Evolutionary conservation across 2,113 vertebrate species (phyloP).

Genomic region (Macheiramphus alcinus): DNA sequence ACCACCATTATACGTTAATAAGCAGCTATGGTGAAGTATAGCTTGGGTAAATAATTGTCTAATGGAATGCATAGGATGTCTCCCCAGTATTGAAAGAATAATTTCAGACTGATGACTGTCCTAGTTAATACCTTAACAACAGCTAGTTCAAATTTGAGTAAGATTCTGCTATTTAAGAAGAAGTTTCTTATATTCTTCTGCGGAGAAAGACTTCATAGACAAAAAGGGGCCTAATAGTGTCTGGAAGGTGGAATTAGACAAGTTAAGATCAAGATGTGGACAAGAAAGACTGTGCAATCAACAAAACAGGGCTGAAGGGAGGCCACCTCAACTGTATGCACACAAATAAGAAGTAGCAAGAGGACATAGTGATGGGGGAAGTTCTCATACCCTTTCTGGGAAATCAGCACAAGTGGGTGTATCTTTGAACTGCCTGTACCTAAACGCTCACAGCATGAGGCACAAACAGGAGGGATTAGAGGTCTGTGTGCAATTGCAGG

Average conservation of each 20-base stretch:
- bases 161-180: not conserved
- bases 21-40: not conserved
- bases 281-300: not conserved
- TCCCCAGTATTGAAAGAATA: not conserved
- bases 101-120: not conserved
- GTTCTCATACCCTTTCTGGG: not conserved
- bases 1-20: not conserved
- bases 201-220: not conserved
- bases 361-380: not conserved
- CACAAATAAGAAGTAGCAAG: not conserved
- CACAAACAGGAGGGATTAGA: not conserved
- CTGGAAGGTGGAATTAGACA: not conserved
- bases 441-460: not conserved
- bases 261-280: not conserved
- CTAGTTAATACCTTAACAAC: not conserved
- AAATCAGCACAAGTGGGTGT: not conserved
- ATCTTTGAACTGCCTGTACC: not conserved
- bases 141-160: not conserved
- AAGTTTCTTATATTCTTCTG: not conserved
- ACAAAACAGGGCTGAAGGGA: not conserved
- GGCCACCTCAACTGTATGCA: not conserved
- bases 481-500: not conserved
- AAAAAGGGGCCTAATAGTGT: accelerated
- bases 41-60: not conserved
- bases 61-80: not conserved